Percentiles rank a stretch among this genome's conserved stretches.
phyloP scores from a whole-genome alignment of 92 coral and sea anemone genomes.

The Siderastrea radians region DNA sequence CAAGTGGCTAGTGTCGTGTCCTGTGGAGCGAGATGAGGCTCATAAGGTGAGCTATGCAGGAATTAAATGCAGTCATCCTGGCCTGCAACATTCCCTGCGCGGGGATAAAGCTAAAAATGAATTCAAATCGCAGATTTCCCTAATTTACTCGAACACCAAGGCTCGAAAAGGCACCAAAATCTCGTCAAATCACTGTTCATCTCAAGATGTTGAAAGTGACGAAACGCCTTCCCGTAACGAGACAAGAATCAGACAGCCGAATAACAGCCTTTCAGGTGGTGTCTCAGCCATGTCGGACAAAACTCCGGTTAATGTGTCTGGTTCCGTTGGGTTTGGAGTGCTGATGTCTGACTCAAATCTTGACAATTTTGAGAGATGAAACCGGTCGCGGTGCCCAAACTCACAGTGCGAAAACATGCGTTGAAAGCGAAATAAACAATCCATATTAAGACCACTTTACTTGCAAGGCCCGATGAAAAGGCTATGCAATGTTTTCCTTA shows the following conservation, averaged over 20 bases:
- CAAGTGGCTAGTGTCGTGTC: not conserved
- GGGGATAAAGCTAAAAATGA: not conserved
- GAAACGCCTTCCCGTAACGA: not conserved
- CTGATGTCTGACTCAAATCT: not conserved
- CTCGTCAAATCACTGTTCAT: not conserved
- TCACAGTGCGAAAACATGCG: not conserved
- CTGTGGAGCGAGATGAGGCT: not conserved
- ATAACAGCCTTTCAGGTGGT: not conserved
- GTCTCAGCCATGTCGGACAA: not conserved
- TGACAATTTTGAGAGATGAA: not conserved
- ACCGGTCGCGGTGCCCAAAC: not conserved
- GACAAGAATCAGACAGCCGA: not conserved
- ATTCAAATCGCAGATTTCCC: not conserved
- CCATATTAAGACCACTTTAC: not conserved
- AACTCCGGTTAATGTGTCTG: not conserved
- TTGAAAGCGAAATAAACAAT: not conserved
- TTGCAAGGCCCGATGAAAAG: no score
- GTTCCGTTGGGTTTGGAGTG: conserved; percentile 4
- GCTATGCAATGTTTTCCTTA: no score
- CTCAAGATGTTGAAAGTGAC: not conserved
- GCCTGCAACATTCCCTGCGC: not conserved
- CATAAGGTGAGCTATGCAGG: not conserved
- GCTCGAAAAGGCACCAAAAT: not conserved
- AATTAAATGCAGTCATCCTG: not conserved
- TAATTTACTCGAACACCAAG: not conserved